Base-by-base conservation (phyloP, 2,113 vertebrate genomes). In the Triplophysa tibetana region DNA sequence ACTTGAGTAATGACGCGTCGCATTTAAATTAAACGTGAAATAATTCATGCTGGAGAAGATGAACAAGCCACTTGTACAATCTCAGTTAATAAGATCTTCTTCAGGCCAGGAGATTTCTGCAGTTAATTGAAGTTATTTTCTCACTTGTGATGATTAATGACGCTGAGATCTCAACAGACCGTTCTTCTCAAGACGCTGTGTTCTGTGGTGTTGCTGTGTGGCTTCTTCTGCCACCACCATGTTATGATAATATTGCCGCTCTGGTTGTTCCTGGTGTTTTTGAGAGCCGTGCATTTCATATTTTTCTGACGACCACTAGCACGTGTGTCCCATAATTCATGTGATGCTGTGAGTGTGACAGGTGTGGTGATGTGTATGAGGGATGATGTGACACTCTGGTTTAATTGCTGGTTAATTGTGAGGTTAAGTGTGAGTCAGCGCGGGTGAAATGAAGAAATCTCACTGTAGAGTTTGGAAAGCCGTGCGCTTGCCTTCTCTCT, bases 61-160 rank as follows among this genome's bases (percentile, higher is more conserved):
- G 33, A 74, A 74, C 54, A 73, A 73, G 33, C 54, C 70, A 60
- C 33, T 74, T 74, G 21, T 24, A 14, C 14, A 60, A 60, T 74
- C 16, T n/a, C 54, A 43, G 70, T 33, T 74, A 74, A 74, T 74
- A 38, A 74, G 70, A 60, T 74, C 33, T 41, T 74, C 33, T 41
- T 61, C 54, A 73, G 11, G 54, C 70, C 14, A 14, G 19, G 29
- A 5, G 70, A 52, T 41, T 58, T 73, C 70, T 33, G 12, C 19
- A 43, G 54, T 19, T 72, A 58, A 41, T 58, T 58, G 52, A 21
- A 17, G 16, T 41, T 12, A 61, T 74, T 74, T 60, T 60, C 41
- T 54, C 16, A n/a, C 29, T 60, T 43, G 52, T 58, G 69, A 72
- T 41, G 19, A 72, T 72, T 21, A 72, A 72, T n/a, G 33, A 29